These are phyloP conservation scores for Gortyna flavago DNA, from an alignment of 2,888 invertebrate species.

Conservation along the genomic window DNA sequence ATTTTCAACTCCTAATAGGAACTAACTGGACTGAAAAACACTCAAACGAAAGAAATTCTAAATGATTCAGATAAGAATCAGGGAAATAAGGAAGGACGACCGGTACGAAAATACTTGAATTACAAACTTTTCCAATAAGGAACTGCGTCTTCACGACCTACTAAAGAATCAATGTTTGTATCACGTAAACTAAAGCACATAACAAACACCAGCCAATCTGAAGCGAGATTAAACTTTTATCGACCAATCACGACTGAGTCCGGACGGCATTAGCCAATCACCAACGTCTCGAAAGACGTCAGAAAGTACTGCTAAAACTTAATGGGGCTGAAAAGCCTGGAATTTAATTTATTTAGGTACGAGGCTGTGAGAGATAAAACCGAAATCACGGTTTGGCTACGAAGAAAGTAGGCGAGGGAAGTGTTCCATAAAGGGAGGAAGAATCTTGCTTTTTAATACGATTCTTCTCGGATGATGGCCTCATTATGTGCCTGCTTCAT, in stretches of 20 bases:
- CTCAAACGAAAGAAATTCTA: not conserved
- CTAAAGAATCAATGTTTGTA: constrained; percentile 57
- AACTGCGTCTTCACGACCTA: constrained; percentile 42
- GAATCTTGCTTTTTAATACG: constrained; percentile 14
- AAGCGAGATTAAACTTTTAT: constrained; percentile 70
- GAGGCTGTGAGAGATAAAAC: constrained; percentile 37
- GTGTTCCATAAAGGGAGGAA: not conserved
- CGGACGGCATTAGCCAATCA: constrained; percentile 71
- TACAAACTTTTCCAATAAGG: constrained; percentile 35
- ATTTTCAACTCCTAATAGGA: not conserved
- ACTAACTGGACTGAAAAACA: not conserved
- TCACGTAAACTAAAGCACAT: constrained; percentile 60
- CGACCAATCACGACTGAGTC: constrained; percentile 67
- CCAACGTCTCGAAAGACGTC: constrained; percentile 49
- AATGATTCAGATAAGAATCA: not conserved
- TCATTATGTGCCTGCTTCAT: not conserved
- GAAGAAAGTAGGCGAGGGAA: not conserved
- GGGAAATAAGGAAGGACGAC: not conserved
- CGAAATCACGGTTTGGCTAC: constrained; percentile 12
- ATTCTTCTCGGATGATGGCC: not conserved
- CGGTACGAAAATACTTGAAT: constrained; percentile 9
- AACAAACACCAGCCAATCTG: constrained; percentile 69
- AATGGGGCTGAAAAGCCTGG: constrained; percentile 54
- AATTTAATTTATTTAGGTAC: constrained; percentile 59
- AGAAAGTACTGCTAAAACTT: constrained; percentile 60